phyloP scores from a whole-genome alignment of 2,888 invertebrate genomes.

The Artemia sinica region DNA sequence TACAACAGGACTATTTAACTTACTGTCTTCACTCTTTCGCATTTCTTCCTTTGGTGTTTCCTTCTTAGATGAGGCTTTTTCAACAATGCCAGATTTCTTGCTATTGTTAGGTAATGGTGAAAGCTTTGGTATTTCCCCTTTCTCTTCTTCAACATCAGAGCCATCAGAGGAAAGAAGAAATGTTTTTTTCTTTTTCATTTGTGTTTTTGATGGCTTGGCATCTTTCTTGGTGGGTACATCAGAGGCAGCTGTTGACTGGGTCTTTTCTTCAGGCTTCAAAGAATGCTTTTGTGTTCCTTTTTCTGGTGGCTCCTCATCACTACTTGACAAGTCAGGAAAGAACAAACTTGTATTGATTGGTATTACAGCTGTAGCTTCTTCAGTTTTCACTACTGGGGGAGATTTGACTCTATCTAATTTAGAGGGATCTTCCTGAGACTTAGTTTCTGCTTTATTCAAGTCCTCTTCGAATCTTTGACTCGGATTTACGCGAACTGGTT shows the following conservation, averaged over 20 bases:
- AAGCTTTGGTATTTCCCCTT: neutral
- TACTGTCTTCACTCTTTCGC: too few species aligned
- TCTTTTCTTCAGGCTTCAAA: slow-evolving; percentile 37
- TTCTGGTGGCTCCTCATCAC: slow-evolving; percentile 3
- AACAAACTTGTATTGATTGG: slow-evolving; percentile 16
- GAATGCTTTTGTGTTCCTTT: slow-evolving; percentile 31
- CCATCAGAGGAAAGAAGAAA: neutral
- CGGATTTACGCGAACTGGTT: slow-evolving; percentile 11
- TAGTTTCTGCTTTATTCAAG: slow-evolving; percentile 37
- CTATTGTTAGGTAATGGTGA: neutral
- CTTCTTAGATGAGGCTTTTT: neutral
- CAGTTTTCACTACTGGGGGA: slow-evolving; percentile 15
- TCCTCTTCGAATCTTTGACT: slow-evolving; percentile 23
- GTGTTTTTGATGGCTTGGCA: slow-evolving; percentile 11
- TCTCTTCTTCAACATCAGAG: neutral
- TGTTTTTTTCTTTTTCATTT: neutral
- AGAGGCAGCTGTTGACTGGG: slow-evolving; percentile 23
- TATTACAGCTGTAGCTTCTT: slow-evolving; percentile 23
- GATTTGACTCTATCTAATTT: neutral
- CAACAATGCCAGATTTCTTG: slow-evolving; percentile 7
- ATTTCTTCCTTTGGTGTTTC: too few species aligned
- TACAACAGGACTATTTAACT: slow-evolving; percentile 18
- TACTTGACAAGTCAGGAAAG: slow-evolving; percentile 13
- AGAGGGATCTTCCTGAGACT: slow-evolving; percentile 37
- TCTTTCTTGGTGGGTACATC: neutral